Evolutionary conservation across 1,140 invertebrate genomes (phyloP).

Genomic region (Brachionus sp.): DNA sequence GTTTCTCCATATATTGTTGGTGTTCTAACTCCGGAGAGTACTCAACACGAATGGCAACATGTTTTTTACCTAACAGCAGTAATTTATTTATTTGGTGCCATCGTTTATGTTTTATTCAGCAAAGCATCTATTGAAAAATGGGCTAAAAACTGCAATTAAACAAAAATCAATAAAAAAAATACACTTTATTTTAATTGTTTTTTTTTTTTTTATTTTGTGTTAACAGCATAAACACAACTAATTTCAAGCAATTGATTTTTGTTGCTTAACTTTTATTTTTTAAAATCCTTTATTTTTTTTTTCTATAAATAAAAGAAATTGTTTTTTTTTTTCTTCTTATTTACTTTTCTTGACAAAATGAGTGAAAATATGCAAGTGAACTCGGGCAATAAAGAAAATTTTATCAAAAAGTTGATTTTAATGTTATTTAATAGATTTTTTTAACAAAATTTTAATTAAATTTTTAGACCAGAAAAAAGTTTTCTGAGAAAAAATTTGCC

Average conservation of each 20-base stretch:
- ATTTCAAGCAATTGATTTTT: background rate
- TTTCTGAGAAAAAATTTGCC: background rate
- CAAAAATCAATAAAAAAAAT: background rate
- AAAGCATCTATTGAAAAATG: slow-evolving; percentile 35
- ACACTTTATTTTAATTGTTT: background rate
- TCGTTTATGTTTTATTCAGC: slow-evolving; percentile 24
- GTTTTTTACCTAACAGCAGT: slow-evolving; percentile 43
- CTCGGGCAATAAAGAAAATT: background rate
- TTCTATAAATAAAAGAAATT: background rate
- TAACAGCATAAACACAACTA: background rate
- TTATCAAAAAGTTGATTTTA: background rate
- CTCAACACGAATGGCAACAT: slow-evolving; percentile 42
- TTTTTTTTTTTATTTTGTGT: background rate
- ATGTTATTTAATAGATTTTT: background rate
- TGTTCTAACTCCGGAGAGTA: slow-evolving; percentile 25
- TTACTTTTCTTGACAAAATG: background rate
- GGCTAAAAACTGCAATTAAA: background rate
- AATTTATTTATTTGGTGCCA: slow-evolving; percentile 40
- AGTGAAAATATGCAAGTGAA: background rate
- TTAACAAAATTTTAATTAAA: background rate
- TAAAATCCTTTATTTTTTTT: background rate
- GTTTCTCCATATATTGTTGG: slow-evolving; percentile 59
- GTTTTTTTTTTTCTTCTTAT: background rate
- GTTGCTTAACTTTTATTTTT: background rate
- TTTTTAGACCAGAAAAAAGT: slow-evolving; percentile 4